phyloP scores from a whole-genome alignment of 2,113 vertebrate species.

The Mungos mungo region DNA sequence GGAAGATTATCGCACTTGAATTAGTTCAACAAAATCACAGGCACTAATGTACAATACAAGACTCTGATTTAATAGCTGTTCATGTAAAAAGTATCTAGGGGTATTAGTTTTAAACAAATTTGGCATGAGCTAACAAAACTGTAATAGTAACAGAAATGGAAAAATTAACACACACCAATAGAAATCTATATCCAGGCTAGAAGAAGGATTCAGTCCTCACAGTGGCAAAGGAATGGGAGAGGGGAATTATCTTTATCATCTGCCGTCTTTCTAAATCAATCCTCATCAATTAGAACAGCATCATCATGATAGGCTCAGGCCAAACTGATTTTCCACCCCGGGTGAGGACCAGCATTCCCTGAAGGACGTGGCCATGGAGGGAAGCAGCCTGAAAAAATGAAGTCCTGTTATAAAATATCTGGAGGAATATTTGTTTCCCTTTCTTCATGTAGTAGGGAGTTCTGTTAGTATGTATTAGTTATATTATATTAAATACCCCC shows the following conservation, averaged over 20 bases:
- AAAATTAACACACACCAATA: not conserved
- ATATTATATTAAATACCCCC: not conserved
- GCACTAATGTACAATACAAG: not conserved
- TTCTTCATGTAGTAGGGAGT: not conserved
- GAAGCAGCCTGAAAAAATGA: not conserved
- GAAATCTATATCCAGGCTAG: not conserved
- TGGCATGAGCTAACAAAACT: conserved; percentile 1
- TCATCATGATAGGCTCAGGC: not conserved
- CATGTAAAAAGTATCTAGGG: not conserved
- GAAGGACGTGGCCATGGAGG: not conserved
- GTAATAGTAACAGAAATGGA: not conserved
- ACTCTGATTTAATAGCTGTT: not conserved
- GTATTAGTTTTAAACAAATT: not conserved
- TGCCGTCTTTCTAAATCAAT: not conserved
- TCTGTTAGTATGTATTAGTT: not conserved
- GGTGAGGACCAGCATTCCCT: not conserved
- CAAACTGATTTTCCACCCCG: not conserved
- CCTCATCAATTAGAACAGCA: not conserved
- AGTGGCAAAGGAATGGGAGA: not conserved
- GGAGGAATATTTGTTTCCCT: not conserved
- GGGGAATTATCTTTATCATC: not conserved
- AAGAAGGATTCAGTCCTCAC: not conserved
- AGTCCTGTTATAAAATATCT: not conserved
- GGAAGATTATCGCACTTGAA: conserved; percentile 7
- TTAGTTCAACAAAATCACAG: conserved; percentile 19